phyloP scores from a whole-genome alignment of 2,113 vertebrate species.

The Sinocyclocheilus anshuiensis region DNA sequence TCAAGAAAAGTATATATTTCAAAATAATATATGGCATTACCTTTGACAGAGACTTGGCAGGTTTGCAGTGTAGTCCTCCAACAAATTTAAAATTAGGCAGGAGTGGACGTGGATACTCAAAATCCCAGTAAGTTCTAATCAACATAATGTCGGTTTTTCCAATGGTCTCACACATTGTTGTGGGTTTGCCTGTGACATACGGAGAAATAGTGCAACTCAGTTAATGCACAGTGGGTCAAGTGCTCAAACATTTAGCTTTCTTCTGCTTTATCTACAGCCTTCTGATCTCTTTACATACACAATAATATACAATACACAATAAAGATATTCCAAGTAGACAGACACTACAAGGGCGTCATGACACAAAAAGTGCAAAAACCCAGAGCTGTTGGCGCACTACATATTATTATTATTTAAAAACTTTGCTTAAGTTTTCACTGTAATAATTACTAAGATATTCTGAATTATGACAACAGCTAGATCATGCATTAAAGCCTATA shows the following conservation, averaged over 20 bases:
- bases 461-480: too few relatives aligned
- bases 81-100: conserved; percentile 87
- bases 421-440: too few relatives aligned
- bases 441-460: too few relatives aligned
- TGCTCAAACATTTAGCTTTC: too few relatives aligned
- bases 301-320: too few relatives aligned
- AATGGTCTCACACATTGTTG: conserved; percentile 77
- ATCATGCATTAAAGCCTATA: too few relatives aligned
- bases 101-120: conserved; percentile 83
- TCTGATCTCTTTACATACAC: background rate
- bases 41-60: conserved; percentile 81
- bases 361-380: too few relatives aligned
- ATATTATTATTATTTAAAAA: too few relatives aligned
- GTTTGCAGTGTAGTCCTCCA: conserved; percentile 84
- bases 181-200: conserved; percentile 74
- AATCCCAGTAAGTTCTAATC: conserved; percentile 86
- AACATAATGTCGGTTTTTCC: conserved; percentile 86
- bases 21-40: conserved; percentile 60
- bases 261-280: background rate
- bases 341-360: too few relatives aligned
- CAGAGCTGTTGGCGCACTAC: too few relatives aligned
- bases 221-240: background rate
- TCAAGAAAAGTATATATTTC: background rate
- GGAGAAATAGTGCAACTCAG: background rate
- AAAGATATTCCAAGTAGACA: too few relatives aligned